Evolutionary conservation across 2,797 vertebrate genomes (phyloP).

Genomic region (Uromys caudimaculatus): DNA sequence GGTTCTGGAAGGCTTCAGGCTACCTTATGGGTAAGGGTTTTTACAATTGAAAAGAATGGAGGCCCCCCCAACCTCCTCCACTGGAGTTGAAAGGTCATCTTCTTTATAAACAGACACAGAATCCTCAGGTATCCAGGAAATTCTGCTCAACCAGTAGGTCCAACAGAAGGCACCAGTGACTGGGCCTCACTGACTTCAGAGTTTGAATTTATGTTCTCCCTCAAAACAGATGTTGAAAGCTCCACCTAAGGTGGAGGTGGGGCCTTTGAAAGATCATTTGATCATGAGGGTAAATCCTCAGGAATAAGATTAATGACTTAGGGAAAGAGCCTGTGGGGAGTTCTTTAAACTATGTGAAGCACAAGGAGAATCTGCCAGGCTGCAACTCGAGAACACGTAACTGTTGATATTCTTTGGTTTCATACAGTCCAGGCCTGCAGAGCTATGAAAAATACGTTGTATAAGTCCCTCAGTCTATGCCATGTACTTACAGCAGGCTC

Average conservation of each 20-base stretch:
- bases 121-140: background rate
- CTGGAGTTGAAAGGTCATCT: background rate
- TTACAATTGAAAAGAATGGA: background rate
- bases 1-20: background rate
- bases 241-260: background rate
- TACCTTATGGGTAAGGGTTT: background rate
- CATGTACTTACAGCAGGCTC: background rate
- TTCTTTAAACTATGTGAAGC: background rate
- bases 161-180: background rate
- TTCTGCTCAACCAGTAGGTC: background rate
- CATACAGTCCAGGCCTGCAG: background rate
- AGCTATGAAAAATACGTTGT: background rate
- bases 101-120: background rate
- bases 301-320: background rate
- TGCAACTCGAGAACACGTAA: background rate
- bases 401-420: background rate
- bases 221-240: background rate
- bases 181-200: background rate
- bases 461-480: background rate
- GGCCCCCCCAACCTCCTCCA: background rate
- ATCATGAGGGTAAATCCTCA: background rate
- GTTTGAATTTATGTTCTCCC: background rate
- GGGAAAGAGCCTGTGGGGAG: background rate
- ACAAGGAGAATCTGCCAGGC: background rate
- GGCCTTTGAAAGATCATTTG: background rate